Evolutionary conservation across 2,113 vertebrate genomes (phyloP).

Genomic region (Cheilinus undulatus): DNA sequence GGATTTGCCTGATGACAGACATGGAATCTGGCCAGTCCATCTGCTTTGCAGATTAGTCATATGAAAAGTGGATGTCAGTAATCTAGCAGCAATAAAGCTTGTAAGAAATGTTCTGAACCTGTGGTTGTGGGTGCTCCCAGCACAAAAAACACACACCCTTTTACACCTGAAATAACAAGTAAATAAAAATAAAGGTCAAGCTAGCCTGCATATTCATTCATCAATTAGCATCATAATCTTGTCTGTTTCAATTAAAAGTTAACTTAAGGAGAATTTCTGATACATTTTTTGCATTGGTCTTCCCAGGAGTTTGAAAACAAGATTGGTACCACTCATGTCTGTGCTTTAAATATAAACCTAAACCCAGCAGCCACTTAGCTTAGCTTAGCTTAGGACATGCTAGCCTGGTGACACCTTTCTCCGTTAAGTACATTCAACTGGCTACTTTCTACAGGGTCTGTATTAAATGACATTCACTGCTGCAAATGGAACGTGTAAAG

Average conservation of each 20-base stretch:
- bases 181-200: neutral
- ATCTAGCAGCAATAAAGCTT: neutral
- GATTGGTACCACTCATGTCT: neutral
- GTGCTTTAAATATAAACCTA: conserved; percentile 1
- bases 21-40: too few relatives aligned
- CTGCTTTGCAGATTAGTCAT: too few relatives aligned
- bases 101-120: neutral
- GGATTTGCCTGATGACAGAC: too few relatives aligned
- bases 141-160: neutral
- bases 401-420: too few relatives aligned
- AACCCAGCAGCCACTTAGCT: neutral
- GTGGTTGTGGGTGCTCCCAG: too few relatives aligned
- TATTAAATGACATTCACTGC: too few relatives aligned
- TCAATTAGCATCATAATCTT: too few relatives aligned
- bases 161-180: neutral
- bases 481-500: too few relatives aligned
- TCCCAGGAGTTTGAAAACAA: neutral
- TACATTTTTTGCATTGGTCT: neutral
- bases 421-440: too few relatives aligned
- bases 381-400: conserved; percentile 5
- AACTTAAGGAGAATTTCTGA: neutral
- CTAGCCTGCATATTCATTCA: too few relatives aligned
- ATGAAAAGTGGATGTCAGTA: too few relatives aligned
- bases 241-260: neutral
- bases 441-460: too few relatives aligned